These are phyloP conservation scores for Theocolax elegans DNA, from an alignment of 1,140 invertebrate genomes.

Conservation along the genomic window DNA sequence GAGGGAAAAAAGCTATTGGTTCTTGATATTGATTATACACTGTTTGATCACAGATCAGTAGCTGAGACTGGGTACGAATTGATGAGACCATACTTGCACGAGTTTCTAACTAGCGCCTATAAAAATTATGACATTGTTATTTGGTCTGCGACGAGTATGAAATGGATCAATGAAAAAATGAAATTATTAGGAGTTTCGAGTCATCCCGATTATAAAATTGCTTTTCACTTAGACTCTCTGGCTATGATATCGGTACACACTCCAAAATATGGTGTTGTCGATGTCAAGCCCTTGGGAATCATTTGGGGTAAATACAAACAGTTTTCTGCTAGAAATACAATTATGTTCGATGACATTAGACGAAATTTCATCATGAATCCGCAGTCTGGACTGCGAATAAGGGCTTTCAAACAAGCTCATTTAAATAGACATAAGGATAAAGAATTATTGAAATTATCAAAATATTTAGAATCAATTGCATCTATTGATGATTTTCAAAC, in stretches of 20 bases:
- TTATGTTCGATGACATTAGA: slow-evolving; percentile 98
- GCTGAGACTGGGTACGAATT: slow-evolving; percentile 90
- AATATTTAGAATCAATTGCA: slow-evolving; percentile 89
- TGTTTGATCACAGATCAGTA: slow-evolving; percentile 94
- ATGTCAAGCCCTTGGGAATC: slow-evolving; percentile 94
- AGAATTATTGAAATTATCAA: slow-evolving; percentile 85
- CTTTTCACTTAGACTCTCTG: slow-evolving; percentile 89
- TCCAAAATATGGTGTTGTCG: slow-evolving; percentile 88
- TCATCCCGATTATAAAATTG: slow-evolving; percentile 90
- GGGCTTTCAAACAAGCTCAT: slow-evolving; percentile 91
- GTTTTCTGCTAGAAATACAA: slow-evolving; percentile 90
- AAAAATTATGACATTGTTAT: slow-evolving; percentile 89
- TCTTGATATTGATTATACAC: slow-evolving; percentile 96
- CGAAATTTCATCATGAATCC: slow-evolving; percentile 99
- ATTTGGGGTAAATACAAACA: slow-evolving; percentile 96
- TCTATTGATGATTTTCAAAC: slow-evolving; percentile 83
- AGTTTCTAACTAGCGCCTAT: slow-evolving; percentile 93
- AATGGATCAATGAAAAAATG: slow-evolving; percentile 99
- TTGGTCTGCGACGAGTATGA: slow-evolving; percentile 97
- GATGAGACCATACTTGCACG: slow-evolving; percentile 95
- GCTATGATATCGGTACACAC: slow-evolving; percentile 96
- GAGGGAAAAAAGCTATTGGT: slow-evolving; percentile 91
- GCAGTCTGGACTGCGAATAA: slow-evolving; percentile 90
- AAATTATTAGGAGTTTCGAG: slow-evolving; percentile 85
- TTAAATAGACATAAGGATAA: slow-evolving; percentile 85